Conservation (phyloP, 2,113 vertebrate genomes). For the Neodontobutis hainanensis region DNA sequence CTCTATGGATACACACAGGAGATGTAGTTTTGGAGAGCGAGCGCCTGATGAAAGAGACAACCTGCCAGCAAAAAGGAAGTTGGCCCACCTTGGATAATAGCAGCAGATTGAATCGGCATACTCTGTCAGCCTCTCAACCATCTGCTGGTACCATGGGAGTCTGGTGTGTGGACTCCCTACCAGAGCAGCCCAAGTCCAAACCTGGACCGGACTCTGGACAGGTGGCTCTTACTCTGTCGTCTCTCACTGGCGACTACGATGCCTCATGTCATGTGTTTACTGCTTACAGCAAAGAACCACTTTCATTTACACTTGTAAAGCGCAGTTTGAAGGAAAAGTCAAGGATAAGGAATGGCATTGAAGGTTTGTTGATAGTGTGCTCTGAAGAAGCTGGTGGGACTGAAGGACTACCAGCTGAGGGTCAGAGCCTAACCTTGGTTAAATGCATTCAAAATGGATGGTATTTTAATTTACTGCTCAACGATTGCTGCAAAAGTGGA, state of each 20-base stretch:
- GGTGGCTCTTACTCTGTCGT: conserved; percentile 54
- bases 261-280: conserved; percentile 39
- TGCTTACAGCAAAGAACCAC: conserved; percentile 31
- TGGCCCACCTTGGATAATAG: conserved; percentile 71
- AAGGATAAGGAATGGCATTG: conserved; percentile 5
- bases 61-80: conserved; percentile 59
- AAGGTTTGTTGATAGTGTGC: conserved; percentile 1
- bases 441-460: too few species aligned
- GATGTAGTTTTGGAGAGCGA: conserved; percentile 26
- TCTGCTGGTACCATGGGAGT: conserved; percentile 69
- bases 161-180: conserved; percentile 52
- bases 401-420: neutral
- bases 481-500: too few species aligned
- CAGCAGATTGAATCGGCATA: conserved; percentile 72
- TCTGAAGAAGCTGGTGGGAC: neutral
- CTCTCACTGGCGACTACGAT: conserved; percentile 48
- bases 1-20: conserved; percentile 28
- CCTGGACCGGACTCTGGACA: conserved; percentile 53
- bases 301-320: conserved; percentile 31
- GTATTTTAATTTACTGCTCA: too few species aligned
- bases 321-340: conserved; percentile 3
- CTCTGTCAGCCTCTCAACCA: conserved; percentile 68
- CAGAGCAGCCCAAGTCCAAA: conserved; percentile 21
- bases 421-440: neutral
- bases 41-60: conserved; percentile 44